Evolutionary conservation across 2,113 vertebrate genomes (phyloP).

Genomic region (Notiomystis cincta): DNA sequence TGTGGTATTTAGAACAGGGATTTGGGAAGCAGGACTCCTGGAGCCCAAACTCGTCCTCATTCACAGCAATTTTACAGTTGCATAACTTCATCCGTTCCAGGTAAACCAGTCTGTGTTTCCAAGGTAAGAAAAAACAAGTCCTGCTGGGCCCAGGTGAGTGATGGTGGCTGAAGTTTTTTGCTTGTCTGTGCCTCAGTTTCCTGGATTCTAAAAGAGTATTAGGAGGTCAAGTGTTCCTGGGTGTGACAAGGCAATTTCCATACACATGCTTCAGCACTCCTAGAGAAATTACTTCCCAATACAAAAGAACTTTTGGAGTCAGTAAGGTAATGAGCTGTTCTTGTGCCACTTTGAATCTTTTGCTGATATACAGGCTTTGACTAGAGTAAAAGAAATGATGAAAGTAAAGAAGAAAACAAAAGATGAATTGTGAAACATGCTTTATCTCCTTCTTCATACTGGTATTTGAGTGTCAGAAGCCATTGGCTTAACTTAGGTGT

Average conservation of each 20-base stretch:
- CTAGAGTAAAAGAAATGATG: fast-evolving
- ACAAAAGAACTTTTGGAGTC: neutral
- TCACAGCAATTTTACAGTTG: neutral
- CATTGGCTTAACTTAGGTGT: neutral
- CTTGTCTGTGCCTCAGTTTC: constrained; percentile 26
- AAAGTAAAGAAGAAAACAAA: neutral
- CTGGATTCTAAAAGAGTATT: neutral
- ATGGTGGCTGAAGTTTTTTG: neutral
- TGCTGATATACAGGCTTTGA: neutral
- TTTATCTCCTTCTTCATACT: neutral
- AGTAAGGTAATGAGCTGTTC: neutral
- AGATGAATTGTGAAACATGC: neutral
- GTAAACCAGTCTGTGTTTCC: constrained; percentile 4
- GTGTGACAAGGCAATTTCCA: neutral
- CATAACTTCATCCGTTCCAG: neutral
- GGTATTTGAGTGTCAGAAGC: neutral
- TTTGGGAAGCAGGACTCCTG: neutral
- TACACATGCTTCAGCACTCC: neutral
- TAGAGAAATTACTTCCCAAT: neutral
- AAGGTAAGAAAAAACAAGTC: neutral
- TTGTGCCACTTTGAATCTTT: neutral
- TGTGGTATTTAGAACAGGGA: neutral
- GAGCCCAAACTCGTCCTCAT: neutral
- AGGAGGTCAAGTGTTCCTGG: neutral
- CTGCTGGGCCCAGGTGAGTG: neutral